phyloP scores from a whole-genome alignment of 2,797 vertebrate genomes.

The Myotis myotis region DNA sequence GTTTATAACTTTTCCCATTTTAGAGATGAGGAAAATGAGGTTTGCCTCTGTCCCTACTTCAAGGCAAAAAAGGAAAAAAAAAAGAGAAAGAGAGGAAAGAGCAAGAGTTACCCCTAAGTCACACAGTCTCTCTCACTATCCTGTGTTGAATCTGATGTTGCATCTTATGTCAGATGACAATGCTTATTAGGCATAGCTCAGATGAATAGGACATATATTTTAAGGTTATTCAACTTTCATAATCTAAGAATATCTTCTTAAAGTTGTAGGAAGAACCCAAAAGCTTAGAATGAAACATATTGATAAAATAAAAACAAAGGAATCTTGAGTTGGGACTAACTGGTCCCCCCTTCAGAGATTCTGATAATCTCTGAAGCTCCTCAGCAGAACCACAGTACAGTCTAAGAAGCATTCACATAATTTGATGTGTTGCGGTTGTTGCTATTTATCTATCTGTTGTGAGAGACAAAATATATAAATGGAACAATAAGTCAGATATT shows the following conservation, averaged over 20 bases:
- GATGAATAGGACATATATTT: background rate
- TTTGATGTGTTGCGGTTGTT: background rate
- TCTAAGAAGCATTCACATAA: background rate
- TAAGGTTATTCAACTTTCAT: background rate
- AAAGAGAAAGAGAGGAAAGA: no score
- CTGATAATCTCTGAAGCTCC: background rate
- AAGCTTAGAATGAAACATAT: background rate
- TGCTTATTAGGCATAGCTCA: conserved; percentile 40
- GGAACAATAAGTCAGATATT: background rate
- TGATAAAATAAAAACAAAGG: background rate
- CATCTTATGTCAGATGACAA: background rate
- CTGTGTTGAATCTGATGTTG: background rate
- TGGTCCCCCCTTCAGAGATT: background rate
- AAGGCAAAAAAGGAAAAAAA: no score
- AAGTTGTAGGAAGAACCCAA: background rate
- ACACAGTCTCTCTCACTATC: background rate
- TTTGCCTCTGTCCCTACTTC: background rate
- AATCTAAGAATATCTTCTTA: background rate
- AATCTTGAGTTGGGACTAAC: background rate
- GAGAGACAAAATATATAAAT: background rate
- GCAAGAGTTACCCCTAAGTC: background rate
- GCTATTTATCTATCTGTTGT: background rate
- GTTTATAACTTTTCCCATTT: background rate
- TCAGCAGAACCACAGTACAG: background rate
- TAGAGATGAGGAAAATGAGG: background rate